These are phyloP conservation scores for Elaphurus davidianus DNA, from an alignment of 2,113 vertebrate species.

Conservation along the genomic window DNA sequence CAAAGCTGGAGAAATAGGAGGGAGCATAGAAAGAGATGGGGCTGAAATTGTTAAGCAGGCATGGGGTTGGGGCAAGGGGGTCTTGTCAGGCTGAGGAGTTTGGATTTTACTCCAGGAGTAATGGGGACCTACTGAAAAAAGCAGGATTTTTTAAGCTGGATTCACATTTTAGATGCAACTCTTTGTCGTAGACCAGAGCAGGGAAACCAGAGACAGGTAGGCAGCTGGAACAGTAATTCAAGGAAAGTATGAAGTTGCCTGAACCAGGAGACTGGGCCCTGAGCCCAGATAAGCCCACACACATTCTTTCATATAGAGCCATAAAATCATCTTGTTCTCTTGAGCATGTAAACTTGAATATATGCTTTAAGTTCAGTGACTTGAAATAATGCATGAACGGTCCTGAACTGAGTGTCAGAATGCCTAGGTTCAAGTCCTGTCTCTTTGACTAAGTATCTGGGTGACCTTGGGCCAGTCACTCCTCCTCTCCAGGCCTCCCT, in stretches of 20 bases:
- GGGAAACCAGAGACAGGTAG: neutral
- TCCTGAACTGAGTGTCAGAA: neutral
- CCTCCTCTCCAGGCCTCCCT: neutral
- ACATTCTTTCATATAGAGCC: neutral
- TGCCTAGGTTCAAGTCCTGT: neutral
- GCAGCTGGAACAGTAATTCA: neutral
- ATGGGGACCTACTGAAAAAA: neutral
- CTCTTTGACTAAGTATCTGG: neutral
- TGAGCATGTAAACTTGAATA: conserved; percentile 8
- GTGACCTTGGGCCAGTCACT: neutral
- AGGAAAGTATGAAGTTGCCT: neutral
- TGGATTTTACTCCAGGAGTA: neutral
- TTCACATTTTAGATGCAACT: conserved; percentile 27
- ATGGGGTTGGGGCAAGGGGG: accelerated
- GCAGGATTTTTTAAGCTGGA: neutral
- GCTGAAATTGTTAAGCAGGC: neutral
- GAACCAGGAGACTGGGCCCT: neutral
- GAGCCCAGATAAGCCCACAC: conserved; percentile 32
- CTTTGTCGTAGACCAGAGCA: neutral
- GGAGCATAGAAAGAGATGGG: neutral
- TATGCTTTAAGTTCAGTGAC: conserved; percentile 1
- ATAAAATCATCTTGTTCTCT: conserved; percentile 22
- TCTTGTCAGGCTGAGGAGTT: neutral
- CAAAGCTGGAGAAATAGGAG: neutral
- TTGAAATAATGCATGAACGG: neutral